Base-by-base conservation (phyloP, 2,888 invertebrate genomes). In the Salticus scenicus region DNA sequence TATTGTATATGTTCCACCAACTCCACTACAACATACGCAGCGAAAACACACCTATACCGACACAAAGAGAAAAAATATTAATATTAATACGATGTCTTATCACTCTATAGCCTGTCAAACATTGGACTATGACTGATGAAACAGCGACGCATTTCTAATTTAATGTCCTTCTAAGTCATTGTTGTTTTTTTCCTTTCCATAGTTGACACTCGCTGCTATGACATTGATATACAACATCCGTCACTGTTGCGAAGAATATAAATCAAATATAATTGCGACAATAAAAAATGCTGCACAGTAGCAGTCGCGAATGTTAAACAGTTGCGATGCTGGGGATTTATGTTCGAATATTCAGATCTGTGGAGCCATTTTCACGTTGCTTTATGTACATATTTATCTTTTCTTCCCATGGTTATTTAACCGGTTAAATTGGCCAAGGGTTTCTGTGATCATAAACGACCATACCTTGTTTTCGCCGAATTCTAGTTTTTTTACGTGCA, bases 221-320 rank as follows among this genome's bases (percentile, higher is more conserved):
- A 57, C 57, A 57, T 57, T 57, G 57, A 57, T 57, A 57, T 57
- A 57, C 57, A 57, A 57, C 57, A 57, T 57, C 57, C 57, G 57
- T 57, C 57, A 57, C 24, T 20, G 57, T 57, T 20, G 57, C 24
- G 24, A 20, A 24, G 57, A 57, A 57, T 57, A 57, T 57, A 57
- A 57, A 57, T 57, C 57, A 57, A 57, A 57, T 24, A 57, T 57
- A 57, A 57, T 57, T 57, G 57, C 57, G 57, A 57, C 57, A 20
- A 24, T 57, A 57, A 57, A 57, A 57, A 57, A 57, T 24, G 57
- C 24, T 5, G 24, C 57, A 17, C 57, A 24, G 57, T 57, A 57
- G 57, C 57, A 5, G 57, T 24, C 57, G 20, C 57, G 57, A 57
- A 57, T 57, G 57, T 17, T 57, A 57, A 57, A 24, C 57, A 57